These are phyloP conservation scores for Falcaria lacertinaria DNA, from an alignment of 2,888 invertebrate genomes.

Conservation along the genomic window DNA sequence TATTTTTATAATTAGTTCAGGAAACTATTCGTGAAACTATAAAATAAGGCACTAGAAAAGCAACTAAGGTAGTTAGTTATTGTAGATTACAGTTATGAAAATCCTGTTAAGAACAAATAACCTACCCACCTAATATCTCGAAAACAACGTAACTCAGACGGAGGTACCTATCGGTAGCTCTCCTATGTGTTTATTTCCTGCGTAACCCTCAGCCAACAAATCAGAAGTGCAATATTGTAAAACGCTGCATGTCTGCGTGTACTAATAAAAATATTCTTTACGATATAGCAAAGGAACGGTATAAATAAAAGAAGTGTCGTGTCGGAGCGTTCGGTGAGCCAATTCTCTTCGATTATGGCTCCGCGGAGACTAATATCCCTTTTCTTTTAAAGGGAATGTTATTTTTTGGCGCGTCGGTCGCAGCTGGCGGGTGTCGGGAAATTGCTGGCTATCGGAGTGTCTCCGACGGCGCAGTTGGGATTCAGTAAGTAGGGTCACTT, in stretches of 20 bases:
- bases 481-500: conserved; percentile 71
- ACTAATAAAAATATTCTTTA: conserved; percentile 60
- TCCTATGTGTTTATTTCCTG: too few relatives aligned
- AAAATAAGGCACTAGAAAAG: too few relatives aligned
- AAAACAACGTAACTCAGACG: background rate
- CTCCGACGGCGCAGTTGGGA: conserved; percentile 57
- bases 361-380: conserved; percentile 78
- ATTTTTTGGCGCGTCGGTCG: conserved; percentile 75
- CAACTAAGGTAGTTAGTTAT: too few relatives aligned
- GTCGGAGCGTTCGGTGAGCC: conserved; percentile 62
- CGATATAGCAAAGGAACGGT: conserved; percentile 57
- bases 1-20: too few relatives aligned
- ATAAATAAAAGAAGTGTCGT: conserved; percentile 70
- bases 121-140: too few relatives aligned
- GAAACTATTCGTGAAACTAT: too few relatives aligned
- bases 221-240: conserved; percentile 33
- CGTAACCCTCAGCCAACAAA: conserved; percentile 20
- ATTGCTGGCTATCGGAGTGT: conserved; percentile 59
- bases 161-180: background rate
- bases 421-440: conserved; percentile 70
- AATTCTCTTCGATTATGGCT: conserved; percentile 77
- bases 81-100: too few relatives aligned
- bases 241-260: conserved; percentile 43
- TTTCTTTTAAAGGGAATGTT: conserved; percentile 73
- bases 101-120: too few relatives aligned